phyloP scores from a whole-genome alignment of 2,888 invertebrate genomes.

The Caenorhabditis virilis region DNA sequence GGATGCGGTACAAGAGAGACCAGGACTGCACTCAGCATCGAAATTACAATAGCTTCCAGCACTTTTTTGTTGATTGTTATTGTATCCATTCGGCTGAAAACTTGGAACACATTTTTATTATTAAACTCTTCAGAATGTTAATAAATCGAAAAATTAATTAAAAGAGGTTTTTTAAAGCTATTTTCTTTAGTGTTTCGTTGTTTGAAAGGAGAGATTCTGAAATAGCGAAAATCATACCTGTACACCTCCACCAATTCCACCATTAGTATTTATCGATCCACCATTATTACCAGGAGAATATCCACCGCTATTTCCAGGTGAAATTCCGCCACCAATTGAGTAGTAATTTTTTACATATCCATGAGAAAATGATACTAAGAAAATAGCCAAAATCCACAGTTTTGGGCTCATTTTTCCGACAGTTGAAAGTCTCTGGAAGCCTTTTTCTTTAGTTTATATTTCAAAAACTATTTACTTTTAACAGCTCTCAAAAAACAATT shows the following conservation, averaged over 20 bases:
- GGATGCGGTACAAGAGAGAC: conserved; percentile 22
- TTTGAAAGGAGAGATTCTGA: no score
- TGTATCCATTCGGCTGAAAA: conserved; percentile 22
- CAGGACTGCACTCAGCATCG: conserved; percentile 8
- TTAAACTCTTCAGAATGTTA: not conserved
- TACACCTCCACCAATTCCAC: conserved; percentile 28
- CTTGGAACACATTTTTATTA: no score
- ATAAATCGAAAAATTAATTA: not conserved
- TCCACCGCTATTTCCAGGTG: not conserved
- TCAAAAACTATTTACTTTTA: no score
- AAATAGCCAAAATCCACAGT: not conserved
- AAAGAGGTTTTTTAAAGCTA: not conserved
- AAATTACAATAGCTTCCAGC: conserved; percentile 22
- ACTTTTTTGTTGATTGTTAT: conserved; percentile 8
- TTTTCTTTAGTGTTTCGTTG: not conserved
- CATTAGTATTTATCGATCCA: not conserved
- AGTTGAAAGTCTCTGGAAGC: no score
- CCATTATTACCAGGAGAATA: not conserved
- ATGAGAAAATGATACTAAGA: not conserved
- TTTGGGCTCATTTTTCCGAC: no score
- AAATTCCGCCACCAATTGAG: conserved; percentile 5
- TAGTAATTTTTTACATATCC: not conserved
- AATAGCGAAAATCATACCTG: conserved; percentile 9
- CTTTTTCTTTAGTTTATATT: no score
- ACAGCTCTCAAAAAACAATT: no score